phyloP scores from a whole-genome alignment of 2,888 invertebrate species.

The Slavum lentiscoides region DNA sequence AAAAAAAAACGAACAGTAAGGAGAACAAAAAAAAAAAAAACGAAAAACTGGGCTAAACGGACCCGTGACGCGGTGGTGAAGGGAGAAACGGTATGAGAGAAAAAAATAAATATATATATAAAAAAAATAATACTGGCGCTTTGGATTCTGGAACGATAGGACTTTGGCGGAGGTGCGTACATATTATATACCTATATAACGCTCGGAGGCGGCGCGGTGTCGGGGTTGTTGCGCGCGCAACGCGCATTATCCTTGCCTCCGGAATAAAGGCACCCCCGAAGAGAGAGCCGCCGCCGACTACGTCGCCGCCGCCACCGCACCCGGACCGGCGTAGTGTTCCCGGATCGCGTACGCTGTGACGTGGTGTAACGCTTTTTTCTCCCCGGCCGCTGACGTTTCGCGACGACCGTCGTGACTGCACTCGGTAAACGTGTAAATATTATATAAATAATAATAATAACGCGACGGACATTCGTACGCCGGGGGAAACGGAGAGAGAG shows the following conservation, averaged over 20 bases:
- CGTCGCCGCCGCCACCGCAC: constrained; percentile 31
- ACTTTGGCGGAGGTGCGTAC: neutral
- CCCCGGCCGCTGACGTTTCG: neutral
- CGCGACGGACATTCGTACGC: too few relatives aligned
- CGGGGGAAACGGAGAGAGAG: too few relatives aligned
- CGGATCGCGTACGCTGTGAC: constrained; percentile 42
- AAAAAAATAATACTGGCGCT: neutral
- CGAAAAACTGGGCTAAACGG: too few relatives aligned
- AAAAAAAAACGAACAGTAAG: too few relatives aligned
- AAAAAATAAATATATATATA: too few relatives aligned
- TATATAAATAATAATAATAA: too few relatives aligned
- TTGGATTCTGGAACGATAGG: constrained; percentile 1
- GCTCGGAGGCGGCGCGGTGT: neutral
- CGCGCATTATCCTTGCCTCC: constrained; percentile 19
- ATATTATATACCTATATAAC: neutral
- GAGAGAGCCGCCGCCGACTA: constrained; percentile 18
- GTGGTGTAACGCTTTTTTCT: constrained; percentile 25
- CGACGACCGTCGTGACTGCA: too few relatives aligned
- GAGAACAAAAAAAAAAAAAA: too few relatives aligned
- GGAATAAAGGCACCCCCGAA: constrained; percentile 25
- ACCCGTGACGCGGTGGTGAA: too few relatives aligned
- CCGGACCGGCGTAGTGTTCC: constrained; percentile 39
- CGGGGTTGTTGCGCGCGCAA: constrained; percentile 42
- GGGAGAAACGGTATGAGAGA: too few relatives aligned
- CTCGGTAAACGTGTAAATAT: too few relatives aligned